Conservation (phyloP, 2,797 vertebrate species). For the Aplochiton taeniatus region DNA sequence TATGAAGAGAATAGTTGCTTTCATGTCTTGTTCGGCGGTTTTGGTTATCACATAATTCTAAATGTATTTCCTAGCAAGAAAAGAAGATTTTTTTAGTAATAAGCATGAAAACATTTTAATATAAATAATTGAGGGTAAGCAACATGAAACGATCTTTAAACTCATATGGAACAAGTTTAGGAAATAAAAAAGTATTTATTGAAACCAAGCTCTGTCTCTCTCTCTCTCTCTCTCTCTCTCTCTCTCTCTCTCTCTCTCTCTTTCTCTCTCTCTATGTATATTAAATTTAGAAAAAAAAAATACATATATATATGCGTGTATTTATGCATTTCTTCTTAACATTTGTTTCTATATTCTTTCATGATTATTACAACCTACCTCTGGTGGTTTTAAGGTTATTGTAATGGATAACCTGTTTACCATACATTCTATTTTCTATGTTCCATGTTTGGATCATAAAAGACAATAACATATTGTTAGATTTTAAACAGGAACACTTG, state of each 20-base stretch:
- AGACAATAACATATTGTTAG: constrained; percentile 35
- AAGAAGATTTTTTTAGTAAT: constrained; percentile 22
- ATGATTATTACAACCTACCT: too few relatives aligned
- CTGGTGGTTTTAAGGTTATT: too few relatives aligned
- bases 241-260: too few relatives aligned
- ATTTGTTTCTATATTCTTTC: too few relatives aligned
- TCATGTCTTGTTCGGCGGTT: constrained; percentile 58
- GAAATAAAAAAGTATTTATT: constrained; percentile 14
- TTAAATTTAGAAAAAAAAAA: too few relatives aligned
- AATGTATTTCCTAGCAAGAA: constrained; percentile 51
- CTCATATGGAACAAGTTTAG: constrained; percentile 39
- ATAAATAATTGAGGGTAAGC: constrained; percentile 3
- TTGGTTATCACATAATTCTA: constrained; percentile 56
- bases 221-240: too few relatives aligned
- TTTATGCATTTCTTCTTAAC: too few relatives aligned
- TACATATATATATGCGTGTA: too few relatives aligned
- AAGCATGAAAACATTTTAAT: not conserved
- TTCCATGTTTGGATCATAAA: not conserved
- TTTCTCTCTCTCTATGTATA: too few relatives aligned
- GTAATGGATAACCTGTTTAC: too few relatives aligned
- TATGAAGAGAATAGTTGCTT: constrained; percentile 60
- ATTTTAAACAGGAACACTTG: constrained; percentile 59
- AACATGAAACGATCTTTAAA: constrained; percentile 22
- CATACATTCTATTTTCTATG: too few relatives aligned
- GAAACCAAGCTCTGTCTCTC: too few relatives aligned